phyloP scores from a whole-genome alignment of 2,113 vertebrate genomes.

The Zootoca vivipara region DNA sequence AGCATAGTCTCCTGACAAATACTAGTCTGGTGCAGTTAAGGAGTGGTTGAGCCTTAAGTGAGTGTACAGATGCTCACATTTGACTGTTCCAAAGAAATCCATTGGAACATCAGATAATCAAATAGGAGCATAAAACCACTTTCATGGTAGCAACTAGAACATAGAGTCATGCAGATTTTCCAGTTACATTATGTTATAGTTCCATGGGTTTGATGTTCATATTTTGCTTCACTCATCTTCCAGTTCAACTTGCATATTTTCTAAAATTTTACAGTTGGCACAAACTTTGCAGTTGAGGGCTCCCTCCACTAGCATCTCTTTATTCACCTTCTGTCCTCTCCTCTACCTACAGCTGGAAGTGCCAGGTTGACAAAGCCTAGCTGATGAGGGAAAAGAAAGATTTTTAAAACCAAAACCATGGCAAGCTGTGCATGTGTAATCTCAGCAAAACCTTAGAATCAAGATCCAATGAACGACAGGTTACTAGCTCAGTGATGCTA shows the following conservation, averaged over 20 bases:
- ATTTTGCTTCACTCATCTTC: not conserved
- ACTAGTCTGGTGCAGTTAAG: no score
- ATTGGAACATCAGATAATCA: not conserved
- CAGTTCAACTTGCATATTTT: not conserved
- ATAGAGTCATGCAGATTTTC: no score
- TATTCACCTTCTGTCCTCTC: no score
- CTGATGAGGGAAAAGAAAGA: not conserved
- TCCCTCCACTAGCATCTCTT: no score
- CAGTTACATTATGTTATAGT: not conserved
- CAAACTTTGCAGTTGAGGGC: no score
- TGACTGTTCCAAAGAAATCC: not conserved
- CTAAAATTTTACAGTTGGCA: no score
- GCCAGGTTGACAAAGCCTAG: no score
- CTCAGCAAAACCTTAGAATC: not conserved
- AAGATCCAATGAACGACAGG: not conserved
- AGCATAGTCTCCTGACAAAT: no score
- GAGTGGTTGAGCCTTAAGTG: not conserved
- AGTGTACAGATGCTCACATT: not conserved
- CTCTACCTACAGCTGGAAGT: no score
- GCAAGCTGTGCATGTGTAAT: not conserved
- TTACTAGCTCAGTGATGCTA: not conserved
- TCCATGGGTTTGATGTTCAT: not conserved
- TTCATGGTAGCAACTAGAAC: not conserved
- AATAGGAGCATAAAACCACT: not conserved
- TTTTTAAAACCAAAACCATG: not conserved